phyloP scores from a whole-genome alignment of 2,888 invertebrate species.

The Petrophora chlorosata region DNA sequence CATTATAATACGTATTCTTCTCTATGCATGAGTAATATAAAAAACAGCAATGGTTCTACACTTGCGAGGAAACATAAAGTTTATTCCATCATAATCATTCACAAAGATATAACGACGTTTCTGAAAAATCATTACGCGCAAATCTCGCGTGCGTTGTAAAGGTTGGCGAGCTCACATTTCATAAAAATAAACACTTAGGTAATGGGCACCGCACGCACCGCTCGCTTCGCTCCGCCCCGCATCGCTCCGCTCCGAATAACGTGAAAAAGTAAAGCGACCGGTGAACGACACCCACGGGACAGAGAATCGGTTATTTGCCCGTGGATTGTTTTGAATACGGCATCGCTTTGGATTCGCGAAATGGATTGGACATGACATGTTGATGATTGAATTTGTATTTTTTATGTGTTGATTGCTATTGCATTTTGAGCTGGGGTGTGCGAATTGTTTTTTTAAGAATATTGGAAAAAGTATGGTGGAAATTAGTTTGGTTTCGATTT shows the following conservation, averaged over 20 bases:
- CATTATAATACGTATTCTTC: too few species aligned
- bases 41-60: not conserved
- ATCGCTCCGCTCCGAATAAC: constrained; percentile 45
- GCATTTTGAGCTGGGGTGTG: constrained; percentile 19
- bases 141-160: constrained; percentile 62
- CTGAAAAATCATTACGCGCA: constrained; percentile 49
- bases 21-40: too few species aligned
- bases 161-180: constrained; percentile 58
- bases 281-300: constrained; percentile 74
- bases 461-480: not conserved
- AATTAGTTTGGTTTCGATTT: too few species aligned
- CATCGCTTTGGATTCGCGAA: constrained; percentile 45
- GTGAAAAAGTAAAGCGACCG: constrained; percentile 75
- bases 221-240: constrained; percentile 29
- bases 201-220: constrained; percentile 66
- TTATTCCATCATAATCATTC: not conserved
- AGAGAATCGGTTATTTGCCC: constrained; percentile 75
- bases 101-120: constrained; percentile 20
- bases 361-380: constrained; percentile 40
- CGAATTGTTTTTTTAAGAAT: not conserved
- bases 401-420: constrained; percentile 34
- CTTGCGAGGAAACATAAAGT: not conserved
- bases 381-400: constrained; percentile 27
- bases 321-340: constrained; percentile 79
- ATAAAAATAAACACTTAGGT: constrained; percentile 77